Base-by-base conservation (phyloP, 2,797 vertebrate genomes). In the Echiichthys vipera region DNA sequence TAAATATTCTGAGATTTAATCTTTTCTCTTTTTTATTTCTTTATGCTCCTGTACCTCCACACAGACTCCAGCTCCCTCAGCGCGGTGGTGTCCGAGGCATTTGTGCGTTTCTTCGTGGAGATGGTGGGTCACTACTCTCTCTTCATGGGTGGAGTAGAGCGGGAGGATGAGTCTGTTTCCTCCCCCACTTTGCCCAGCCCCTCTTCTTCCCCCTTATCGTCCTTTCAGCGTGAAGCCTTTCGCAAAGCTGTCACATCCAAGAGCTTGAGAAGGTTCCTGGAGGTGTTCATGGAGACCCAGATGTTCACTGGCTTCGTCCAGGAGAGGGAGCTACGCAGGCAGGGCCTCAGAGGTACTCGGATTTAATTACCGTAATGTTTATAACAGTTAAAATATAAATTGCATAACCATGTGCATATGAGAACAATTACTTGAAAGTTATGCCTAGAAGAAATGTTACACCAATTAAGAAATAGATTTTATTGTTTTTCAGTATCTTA, bases 221-320 rank as follows among this genome's bases (percentile, higher is more conserved):
- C 89, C 34, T 95, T 99, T 78, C 97, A 98, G 73, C 95, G 97
- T 0, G 98, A 99, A 37, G 94, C 97, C 56, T 99, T 99, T 89
- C 96, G 98, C 68, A 99, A 99, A 81, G 96, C 98, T 0, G 95
- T 99, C 87, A 96, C 96, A 7, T 99, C 98, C 66, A 99, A 98
- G 90, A 98, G 96, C 82, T 92, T 98, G 45, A 95, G 96, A 0
- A 95, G 95, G 39, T 99, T 99, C 90, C 92, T 99, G 88, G 98
- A 99, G 90, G 96, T 99, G 53, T 99, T 99, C 92, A 99, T 99
- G 97, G 98, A 99, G 91, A 99, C 98, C 0, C 98, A 99, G 93
- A 99, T 96, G 92, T 99, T 99, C 1, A 95, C 96, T 0, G 95
- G 96, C 74, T 99, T 99, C 87, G 94, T 97, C 88, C 97, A 98